A percentile compares a stretch with the other conserved stretches of the same genome.
Evolutionary conservation across 1,140 invertebrate genomes (phyloP).

Genomic region (Acromyrmex heyeri): DNA sequence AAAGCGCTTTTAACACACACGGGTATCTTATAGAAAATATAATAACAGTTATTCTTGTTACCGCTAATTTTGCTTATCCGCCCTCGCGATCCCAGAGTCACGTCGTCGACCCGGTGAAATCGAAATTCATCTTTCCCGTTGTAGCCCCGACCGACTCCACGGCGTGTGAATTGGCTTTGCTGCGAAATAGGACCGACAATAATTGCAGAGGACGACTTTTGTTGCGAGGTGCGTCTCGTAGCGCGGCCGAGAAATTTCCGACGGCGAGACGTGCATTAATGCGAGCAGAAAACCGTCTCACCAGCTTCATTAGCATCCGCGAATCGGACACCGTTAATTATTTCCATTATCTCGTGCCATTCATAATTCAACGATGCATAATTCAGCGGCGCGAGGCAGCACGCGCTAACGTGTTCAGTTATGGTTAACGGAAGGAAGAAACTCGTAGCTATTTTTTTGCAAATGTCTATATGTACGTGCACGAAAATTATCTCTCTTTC

Average conservation of each 20-base stretch:
- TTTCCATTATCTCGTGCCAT: constrained; percentile 62
- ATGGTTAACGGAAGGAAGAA: constrained; percentile 9
- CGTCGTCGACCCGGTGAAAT: constrained; percentile 47
- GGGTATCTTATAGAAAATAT: not conserved
- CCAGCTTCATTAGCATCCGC: constrained; percentile 62
- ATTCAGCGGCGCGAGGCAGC: constrained; percentile 50
- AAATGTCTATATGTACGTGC: not conserved
- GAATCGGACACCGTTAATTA: constrained; percentile 70
- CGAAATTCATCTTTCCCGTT: constrained; percentile 36
- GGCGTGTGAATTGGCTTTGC: constrained; percentile 37
- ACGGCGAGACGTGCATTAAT: constrained; percentile 51
- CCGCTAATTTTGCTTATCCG: constrained; percentile 8
- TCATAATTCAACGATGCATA: constrained; percentile 63
- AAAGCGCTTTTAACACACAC: not conserved
- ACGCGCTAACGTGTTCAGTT: constrained; percentile 24
- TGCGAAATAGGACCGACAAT: not conserved
- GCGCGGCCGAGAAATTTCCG: not conserved
- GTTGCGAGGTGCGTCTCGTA: constrained; percentile 35
- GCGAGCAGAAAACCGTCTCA: constrained; percentile 70
- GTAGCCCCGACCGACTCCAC: not conserved
- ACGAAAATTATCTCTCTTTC: not conserved
- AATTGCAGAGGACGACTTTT: constrained; percentile 59
- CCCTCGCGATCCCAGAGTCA: constrained; percentile 33
- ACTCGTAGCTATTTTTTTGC: not conserved
- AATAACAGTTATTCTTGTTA: constrained; percentile 47